Percentiles rank a stretch among this genome's conserved stretches.
phyloP scores from a whole-genome alignment of 2,113 vertebrate species.

The Ariopsis seemanni region DNA sequence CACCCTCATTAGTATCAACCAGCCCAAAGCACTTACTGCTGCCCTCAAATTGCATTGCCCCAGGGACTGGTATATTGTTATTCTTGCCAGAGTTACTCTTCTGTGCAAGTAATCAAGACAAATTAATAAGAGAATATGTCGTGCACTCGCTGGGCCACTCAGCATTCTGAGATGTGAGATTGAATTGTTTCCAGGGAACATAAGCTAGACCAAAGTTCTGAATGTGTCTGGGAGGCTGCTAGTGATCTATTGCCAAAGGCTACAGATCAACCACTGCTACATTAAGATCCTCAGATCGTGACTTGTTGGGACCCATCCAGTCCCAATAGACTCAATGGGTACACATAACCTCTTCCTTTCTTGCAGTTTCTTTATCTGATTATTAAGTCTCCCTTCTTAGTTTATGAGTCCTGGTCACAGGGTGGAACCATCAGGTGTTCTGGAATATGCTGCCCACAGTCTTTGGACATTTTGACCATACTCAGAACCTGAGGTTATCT shows the following conservation, averaged over 20 bases:
- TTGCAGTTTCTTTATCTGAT: background rate
- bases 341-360: background rate
- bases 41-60: background rate
- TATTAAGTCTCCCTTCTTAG: background rate
- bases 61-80: background rate
- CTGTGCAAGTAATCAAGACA: background rate
- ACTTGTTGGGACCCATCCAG: background rate
- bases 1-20: background rate
- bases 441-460: background rate
- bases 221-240: background rate
- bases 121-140: background rate
- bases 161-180: background rate
- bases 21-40: background rate
- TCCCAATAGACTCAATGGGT: background rate
- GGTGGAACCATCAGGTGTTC: background rate
- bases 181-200: background rate
- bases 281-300: background rate
- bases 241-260: background rate
- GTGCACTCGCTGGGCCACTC: background rate
- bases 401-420: background rate
- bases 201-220: background rate
- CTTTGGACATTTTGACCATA: background rate
- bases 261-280: background rate
- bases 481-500: background rate
- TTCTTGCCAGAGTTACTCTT: background rate